These are phyloP conservation scores for Petrophora chlorosata DNA, from an alignment of 2,888 invertebrate genomes.

Conservation along the genomic window DNA sequence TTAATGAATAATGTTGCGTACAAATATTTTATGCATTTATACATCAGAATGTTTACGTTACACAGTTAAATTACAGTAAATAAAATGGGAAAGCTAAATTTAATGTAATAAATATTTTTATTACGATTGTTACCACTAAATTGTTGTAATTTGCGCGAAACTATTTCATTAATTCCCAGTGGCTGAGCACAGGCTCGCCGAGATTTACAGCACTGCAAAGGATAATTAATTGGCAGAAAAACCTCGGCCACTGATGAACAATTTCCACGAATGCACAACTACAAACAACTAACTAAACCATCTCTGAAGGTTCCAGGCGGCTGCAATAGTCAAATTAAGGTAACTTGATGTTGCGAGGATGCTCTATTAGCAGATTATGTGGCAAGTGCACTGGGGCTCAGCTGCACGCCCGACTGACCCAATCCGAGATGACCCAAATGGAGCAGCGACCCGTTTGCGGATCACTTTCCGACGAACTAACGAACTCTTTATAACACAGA, in stretches of 20 bases:
- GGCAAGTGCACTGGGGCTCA: slow-evolving; percentile 48
- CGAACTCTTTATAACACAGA: slow-evolving; percentile 47
- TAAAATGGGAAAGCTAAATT: not conserved
- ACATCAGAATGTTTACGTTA: not conserved
- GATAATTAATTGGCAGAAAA: slow-evolving; percentile 25
- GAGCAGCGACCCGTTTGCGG: slow-evolving; percentile 56
- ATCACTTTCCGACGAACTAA: slow-evolving; percentile 52
- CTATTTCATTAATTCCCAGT: slow-evolving; percentile 10
- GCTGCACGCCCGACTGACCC: slow-evolving; percentile 55
- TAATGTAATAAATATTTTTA: too few relatives aligned
- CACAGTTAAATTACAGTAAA: not conserved
- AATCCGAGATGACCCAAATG: slow-evolving; percentile 63
- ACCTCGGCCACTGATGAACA: slow-evolving; percentile 12
- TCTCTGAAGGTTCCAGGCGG: not conserved
- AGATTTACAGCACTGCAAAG: slow-evolving; percentile 12
- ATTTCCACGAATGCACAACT: slow-evolving; percentile 14
- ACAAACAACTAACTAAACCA: not conserved
- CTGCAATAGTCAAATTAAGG: not conserved
- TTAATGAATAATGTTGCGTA: not conserved
- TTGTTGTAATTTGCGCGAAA: not conserved
- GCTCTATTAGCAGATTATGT: slow-evolving; percentile 38
- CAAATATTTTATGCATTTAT: not conserved
- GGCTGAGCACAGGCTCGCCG: slow-evolving; percentile 12
- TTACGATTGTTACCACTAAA: not conserved
- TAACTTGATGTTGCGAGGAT: slow-evolving; percentile 24